Evolutionary conservation across 2,797 vertebrate species (phyloP).

Genomic region (Dryobates pubescens): DNA sequence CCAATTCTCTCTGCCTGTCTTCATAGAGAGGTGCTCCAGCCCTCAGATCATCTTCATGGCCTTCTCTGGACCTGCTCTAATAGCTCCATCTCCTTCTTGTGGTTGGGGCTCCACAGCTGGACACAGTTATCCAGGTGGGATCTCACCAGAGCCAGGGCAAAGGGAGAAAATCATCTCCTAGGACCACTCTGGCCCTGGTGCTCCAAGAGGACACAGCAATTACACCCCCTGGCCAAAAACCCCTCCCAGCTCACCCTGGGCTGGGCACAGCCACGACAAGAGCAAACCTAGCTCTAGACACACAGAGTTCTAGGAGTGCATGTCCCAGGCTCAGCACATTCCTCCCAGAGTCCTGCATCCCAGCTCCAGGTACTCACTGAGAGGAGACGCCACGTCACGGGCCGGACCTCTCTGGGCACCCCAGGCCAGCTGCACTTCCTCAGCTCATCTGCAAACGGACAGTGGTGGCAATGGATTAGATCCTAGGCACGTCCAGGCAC

Average conservation of each 20-base stretch:
- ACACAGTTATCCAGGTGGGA: too few species aligned
- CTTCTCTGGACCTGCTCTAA: too few species aligned
- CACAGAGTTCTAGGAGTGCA: fast-evolving
- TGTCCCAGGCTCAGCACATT: not conserved
- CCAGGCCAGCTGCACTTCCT: slow-evolving; percentile 98
- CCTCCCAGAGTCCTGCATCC: not conserved
- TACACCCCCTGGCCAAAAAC: not conserved
- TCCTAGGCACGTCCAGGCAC: slow-evolving; percentile 62
- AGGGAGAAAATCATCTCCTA: not conserved
- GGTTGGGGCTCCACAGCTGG: too few species aligned
- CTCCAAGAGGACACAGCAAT: not conserved
- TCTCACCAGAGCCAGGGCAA: too few species aligned
- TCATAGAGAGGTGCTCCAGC: too few species aligned
- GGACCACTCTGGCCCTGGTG: not conserved
- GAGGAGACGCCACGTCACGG: slow-evolving; percentile 96
- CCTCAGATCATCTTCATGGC: too few species aligned
- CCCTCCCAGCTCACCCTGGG: not conserved
- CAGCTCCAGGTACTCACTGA: slow-evolving; percentile 84
- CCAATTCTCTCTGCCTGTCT: too few species aligned
- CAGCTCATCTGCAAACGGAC: slow-evolving; percentile 89
- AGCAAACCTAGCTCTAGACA: not conserved
- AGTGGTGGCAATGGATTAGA: slow-evolving; percentile 62
- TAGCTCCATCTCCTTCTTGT: too few species aligned
- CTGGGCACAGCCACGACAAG: not conserved
- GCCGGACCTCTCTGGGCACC: slow-evolving; percentile 93